These are phyloP conservation scores for Leucophenga varia DNA, from an alignment of 1,140 invertebrate species.

Conservation along the genomic window DNA sequence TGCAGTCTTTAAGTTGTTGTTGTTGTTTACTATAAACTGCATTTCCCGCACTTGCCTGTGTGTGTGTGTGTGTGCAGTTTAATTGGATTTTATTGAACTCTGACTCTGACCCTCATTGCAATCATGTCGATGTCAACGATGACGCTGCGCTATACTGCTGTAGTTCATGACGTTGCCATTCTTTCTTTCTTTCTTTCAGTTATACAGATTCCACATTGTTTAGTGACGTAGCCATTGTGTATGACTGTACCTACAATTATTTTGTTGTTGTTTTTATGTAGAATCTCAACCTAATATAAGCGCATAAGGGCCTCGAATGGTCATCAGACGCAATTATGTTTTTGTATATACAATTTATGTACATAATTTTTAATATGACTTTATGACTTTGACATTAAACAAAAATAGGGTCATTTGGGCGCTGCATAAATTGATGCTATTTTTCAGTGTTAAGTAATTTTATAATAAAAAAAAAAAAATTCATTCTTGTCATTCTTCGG, in stretches of 20 bases:
- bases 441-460: too few relatives aligned
- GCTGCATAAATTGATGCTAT: too few relatives aligned
- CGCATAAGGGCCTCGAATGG: constrained; percentile 15
- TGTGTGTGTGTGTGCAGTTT: constrained; percentile 17
- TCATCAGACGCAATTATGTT: constrained; percentile 20
- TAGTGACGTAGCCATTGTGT: constrained; percentile 23
- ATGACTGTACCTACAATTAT: constrained; percentile 5
- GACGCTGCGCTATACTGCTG: constrained; percentile 14
- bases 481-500: too few relatives aligned
- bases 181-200: too few relatives aligned
- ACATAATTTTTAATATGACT: constrained; percentile 7
- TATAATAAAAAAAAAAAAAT: too few relatives aligned
- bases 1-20: too few relatives aligned
- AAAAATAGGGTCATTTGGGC: too few relatives aligned
- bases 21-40: background rate
- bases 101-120: constrained; percentile 50
- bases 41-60: too few relatives aligned
- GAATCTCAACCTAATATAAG: too few relatives aligned
- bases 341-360: constrained; percentile 42
- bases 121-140: constrained; percentile 27
- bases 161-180: too few relatives aligned
- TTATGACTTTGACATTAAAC: constrained; percentile 39
- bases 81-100: constrained; percentile 54
- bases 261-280: too few relatives aligned
- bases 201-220: too few relatives aligned